Evolutionary conservation across 2,888 invertebrate species (phyloP).

Genomic region (Luperina testacea): DNA sequence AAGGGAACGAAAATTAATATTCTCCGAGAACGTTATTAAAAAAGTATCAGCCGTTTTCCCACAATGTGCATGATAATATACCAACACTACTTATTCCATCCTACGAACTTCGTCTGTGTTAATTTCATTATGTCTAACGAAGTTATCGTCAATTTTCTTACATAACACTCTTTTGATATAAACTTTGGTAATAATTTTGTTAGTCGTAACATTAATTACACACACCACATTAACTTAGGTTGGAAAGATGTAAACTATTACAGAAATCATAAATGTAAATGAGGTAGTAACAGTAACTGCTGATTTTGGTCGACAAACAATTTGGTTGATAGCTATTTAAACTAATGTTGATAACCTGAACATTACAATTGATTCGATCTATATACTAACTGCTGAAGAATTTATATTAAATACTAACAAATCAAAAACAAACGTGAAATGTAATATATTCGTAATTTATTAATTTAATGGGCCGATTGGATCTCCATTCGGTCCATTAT

Average conservation of each 20-base stretch:
- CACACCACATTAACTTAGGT: not conserved
- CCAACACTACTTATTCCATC: slow-evolving; percentile 38
- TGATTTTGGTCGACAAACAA: not conserved
- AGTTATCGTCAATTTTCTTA: slow-evolving; percentile 26
- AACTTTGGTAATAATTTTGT: slow-evolving; percentile 49
- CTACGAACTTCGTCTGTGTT: slow-evolving; percentile 36
- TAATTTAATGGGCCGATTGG: too few species aligned
- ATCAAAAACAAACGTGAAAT: not conserved
- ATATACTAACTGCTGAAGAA: not conserved
- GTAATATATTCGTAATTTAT: not conserved
- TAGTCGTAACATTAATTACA: slow-evolving; percentile 24
- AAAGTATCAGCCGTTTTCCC: slow-evolving; percentile 63
- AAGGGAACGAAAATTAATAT: slow-evolving; percentile 63
- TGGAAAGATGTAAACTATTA: slow-evolving; percentile 4
- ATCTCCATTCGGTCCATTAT: not conserved
- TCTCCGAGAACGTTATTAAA: slow-evolving; percentile 64
- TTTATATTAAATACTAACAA: not conserved
- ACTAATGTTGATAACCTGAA: not conserved
- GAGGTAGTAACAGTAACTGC: not conserved
- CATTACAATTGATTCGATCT: slow-evolving; percentile 7
- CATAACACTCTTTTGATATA: slow-evolving; percentile 27
- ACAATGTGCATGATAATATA: slow-evolving; percentile 58
- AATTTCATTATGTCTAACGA: slow-evolving; percentile 35
- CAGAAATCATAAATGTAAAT: not conserved
- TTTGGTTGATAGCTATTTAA: not conserved